Evolutionary conservation across 2,888 invertebrate species (phyloP).

Genomic region (Pammene aurita): DNA sequence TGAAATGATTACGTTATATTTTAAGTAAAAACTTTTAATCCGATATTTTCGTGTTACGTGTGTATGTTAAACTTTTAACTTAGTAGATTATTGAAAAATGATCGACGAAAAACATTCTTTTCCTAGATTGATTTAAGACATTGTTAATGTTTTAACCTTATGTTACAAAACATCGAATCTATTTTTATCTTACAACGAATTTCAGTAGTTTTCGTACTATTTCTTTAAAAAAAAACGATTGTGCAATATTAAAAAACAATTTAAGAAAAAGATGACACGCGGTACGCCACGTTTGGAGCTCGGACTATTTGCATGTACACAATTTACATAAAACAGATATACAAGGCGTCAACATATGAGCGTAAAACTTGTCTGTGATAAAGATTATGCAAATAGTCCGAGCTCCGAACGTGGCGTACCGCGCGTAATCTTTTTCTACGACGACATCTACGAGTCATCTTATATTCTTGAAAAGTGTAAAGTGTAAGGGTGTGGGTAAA

Average conservation of each 20-base stretch:
- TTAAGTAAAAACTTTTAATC: too few species aligned
- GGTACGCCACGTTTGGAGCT: neutral
- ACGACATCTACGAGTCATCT: too few species aligned
- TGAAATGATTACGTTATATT: too few species aligned
- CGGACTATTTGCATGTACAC: neutral
- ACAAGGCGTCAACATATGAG: neutral
- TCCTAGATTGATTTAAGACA: neutral
- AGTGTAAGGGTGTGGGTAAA: too few species aligned
- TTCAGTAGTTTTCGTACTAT: neutral
- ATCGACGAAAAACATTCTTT: neutral
- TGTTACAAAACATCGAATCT: slow-evolving; percentile 9
- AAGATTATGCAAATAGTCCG: too few species aligned
- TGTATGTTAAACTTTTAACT: too few species aligned
- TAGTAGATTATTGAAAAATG: too few species aligned
- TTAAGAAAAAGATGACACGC: neutral
- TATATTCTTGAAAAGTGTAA: too few species aligned
- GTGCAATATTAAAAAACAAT: neutral
- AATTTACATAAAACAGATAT: neutral
- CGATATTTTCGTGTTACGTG: too few species aligned
- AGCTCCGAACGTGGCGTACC: neutral
- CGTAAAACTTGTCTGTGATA: too few species aligned
- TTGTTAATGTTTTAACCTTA: neutral
- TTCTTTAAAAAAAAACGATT: neutral
- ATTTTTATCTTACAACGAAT: slow-evolving; percentile 3
- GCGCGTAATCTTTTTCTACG: neutral